phyloP scores from a whole-genome alignment of 37 sponge, comb jelly and placozoan genomes.

The Geodia barretti region DNA sequence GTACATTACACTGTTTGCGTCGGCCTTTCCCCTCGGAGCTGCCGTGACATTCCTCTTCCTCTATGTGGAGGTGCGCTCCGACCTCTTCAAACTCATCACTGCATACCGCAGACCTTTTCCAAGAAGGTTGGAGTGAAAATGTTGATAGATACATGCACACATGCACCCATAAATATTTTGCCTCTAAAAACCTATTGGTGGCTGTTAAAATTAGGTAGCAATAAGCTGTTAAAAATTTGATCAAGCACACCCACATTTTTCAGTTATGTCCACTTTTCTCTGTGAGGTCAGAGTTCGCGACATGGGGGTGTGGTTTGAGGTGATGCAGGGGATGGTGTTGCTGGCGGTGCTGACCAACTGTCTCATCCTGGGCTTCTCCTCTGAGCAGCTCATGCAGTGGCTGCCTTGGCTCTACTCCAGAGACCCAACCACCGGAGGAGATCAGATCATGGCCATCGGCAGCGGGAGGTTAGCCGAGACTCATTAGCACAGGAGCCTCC shows the following conservation, averaged over 20 bases:
- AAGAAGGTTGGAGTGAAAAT: slow-evolving; percentile 36
- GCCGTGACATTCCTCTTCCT: slow-evolving; percentile 73
- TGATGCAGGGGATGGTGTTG: slow-evolving; percentile 74
- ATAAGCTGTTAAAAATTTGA: too few species aligned
- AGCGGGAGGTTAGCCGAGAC: slow-evolving; percentile 43
- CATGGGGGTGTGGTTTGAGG: slow-evolving; percentile 86
- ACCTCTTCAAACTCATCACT: slow-evolving; percentile 71
- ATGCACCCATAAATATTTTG: neutral
- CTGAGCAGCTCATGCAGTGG: slow-evolving; percentile 88
- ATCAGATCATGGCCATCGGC: slow-evolving; percentile 61
- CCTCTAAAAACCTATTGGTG: neutral
- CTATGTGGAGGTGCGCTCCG: slow-evolving; percentile 75
- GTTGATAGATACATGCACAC: too few species aligned
- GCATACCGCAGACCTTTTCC: slow-evolving; percentile 71
- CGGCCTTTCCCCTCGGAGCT: slow-evolving; percentile 79
- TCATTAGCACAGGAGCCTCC: neutral
- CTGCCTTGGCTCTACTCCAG: slow-evolving; percentile 55
- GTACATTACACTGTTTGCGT: slow-evolving; percentile 92
- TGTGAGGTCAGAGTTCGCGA: slow-evolving; percentile 32
- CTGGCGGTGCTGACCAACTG: slow-evolving; percentile 83
- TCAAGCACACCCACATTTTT: too few species aligned
- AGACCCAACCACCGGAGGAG: slow-evolving; percentile 11
- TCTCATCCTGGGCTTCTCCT: slow-evolving; percentile 81
- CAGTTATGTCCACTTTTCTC: too few species aligned
- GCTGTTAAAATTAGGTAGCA: neutral